Conservation (phyloP, 2,888 invertebrate genomes). For the Tolmerus cingulatus region DNA sequence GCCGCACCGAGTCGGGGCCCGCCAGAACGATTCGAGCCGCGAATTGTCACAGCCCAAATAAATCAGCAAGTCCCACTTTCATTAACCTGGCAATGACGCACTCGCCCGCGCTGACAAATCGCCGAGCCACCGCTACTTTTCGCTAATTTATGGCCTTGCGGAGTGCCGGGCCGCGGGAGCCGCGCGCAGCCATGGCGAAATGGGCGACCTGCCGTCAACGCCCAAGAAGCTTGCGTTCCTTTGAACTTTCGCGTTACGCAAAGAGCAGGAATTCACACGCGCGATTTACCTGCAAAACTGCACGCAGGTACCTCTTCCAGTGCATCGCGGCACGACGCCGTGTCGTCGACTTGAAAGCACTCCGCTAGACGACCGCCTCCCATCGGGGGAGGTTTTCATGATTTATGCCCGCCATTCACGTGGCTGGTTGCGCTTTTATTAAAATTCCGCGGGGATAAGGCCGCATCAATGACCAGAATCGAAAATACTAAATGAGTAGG, state of each 20-base stretch:
- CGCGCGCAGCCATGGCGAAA: background rate
- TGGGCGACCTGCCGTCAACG: background rate
- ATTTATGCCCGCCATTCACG: background rate
- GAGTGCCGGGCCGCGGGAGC: background rate
- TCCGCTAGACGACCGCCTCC: background rate
- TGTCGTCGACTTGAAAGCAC: background rate
- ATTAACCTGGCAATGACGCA: constrained; percentile 21
- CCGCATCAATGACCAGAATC: background rate
- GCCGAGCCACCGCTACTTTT: background rate
- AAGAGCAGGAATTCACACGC: background rate
- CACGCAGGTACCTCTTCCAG: background rate
- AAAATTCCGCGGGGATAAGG: background rate
- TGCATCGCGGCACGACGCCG: background rate
- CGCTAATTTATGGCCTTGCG: background rate
- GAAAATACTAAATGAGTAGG: background rate
- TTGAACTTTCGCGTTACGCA: background rate
- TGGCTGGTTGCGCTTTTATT: background rate
- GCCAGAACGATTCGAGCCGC: background rate
- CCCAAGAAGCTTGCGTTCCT: background rate
- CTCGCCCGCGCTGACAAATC: background rate
- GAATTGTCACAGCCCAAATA: constrained; percentile 9
- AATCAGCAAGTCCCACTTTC: constrained; percentile 32
- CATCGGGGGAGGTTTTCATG: background rate
- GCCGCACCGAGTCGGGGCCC: background rate
- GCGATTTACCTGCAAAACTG: background rate